These are phyloP conservation scores for Platygyra sinensis DNA, from an alignment of 64 coral and sea anemone genomes.

Conservation along the genomic window DNA sequence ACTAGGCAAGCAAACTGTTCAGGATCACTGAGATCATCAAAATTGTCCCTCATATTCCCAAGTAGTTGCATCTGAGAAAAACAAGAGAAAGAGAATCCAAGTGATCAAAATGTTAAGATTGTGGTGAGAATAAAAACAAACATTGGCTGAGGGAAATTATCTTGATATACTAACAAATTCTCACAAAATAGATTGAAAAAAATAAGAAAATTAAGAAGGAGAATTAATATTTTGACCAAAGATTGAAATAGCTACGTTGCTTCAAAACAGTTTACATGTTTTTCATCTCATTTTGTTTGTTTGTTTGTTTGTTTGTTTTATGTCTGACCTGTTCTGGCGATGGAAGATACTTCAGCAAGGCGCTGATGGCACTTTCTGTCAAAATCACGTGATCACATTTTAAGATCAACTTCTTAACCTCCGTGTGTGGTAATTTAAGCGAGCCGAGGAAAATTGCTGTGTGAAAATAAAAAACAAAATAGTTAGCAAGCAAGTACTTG, in stretches of 20 bases:
- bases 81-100: neutral
- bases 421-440: slow-evolving; percentile 75
- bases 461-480: neutral
- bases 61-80: slow-evolving; percentile 84
- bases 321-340: slow-evolving; percentile 81
- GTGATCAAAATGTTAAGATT: neutral
- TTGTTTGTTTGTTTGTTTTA: neutral
- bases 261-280: no score
- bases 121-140: no score
- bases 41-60: slow-evolving; percentile 84
- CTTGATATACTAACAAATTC: no score
- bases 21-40: slow-evolving; percentile 84
- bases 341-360: slow-evolving; percentile 91
- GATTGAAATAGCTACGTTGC: no score
- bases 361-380: slow-evolving; percentile 82
- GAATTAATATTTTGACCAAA: no score
- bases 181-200: no score
- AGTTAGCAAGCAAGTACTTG: neutral
- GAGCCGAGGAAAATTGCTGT: slow-evolving; percentile 99
- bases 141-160: no score
- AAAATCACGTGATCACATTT: slow-evolving; percentile 90
- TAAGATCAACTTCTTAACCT: slow-evolving; percentile 82
- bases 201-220: no score
- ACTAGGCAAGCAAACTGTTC: slow-evolving; percentile 94
- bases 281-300: neutral